Percentiles rank a stretch among this genome's conserved stretches.
Evolutionary conservation across 2,797 vertebrate genomes (phyloP).

Genomic region (Muscicapa striata): DNA sequence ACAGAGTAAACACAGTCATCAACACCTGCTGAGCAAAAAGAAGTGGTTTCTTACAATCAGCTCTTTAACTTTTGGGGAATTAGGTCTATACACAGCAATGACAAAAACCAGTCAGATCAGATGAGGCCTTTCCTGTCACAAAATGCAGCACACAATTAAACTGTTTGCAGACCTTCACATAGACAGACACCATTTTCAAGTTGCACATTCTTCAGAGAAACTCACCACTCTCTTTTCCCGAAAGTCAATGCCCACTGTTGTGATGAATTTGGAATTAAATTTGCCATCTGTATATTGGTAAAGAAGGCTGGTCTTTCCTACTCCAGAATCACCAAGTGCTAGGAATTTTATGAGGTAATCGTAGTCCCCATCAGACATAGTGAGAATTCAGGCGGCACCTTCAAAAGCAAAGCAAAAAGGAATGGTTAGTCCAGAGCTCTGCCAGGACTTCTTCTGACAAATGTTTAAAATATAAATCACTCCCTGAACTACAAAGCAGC

Average conservation of each 20-base stretch:
- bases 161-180: neutral
- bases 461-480: neutral
- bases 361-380: slow-evolving; percentile 98
- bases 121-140: neutral
- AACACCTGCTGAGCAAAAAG: neutral
- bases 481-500: neutral
- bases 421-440: neutral
- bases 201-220: neutral
- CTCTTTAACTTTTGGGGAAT: neutral
- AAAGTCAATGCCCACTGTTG: slow-evolving; percentile 98
- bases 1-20: neutral
- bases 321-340: slow-evolving; percentile 97
- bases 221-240: slow-evolving; percentile 97
- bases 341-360: slow-evolving; percentile 99
- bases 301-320: slow-evolving; percentile 97
- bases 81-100: neutral
- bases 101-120: neutral
- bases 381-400: slow-evolving; percentile 82
- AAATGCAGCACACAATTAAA: neutral
- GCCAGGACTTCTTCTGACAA: neutral
- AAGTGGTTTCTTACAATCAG: neutral
- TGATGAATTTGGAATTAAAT: slow-evolving; percentile 98
- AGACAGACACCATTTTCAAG: neutral
- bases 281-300: slow-evolving; percentile 97
- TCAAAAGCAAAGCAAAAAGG: slow-evolving; percentile 58